A percentile compares a stretch with the other conserved stretches of the same genome.
These are phyloP conservation scores for Mythimna impura DNA, from an alignment of 2,888 invertebrate genomes.

Conservation along the genomic window DNA sequence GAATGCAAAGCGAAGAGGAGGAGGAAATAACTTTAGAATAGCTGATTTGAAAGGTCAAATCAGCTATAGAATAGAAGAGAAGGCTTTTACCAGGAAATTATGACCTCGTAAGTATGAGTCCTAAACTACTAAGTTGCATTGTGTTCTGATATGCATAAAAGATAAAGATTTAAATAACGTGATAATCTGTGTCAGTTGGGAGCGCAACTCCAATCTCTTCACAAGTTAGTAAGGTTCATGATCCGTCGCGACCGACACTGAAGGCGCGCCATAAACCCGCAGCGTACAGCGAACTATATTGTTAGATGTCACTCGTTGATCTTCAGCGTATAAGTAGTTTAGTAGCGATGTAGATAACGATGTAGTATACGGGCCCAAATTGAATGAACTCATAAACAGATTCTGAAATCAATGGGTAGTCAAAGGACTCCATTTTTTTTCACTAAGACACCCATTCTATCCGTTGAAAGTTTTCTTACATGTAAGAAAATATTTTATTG, in stretches of 20 bases:
- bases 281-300: background rate
- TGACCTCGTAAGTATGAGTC: background rate
- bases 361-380: no score
- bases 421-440: no score
- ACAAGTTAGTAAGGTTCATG: constrained; percentile 21
- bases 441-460: no score
- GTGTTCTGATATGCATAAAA: background rate
- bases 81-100: background rate
- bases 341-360: background rate
- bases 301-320: background rate
- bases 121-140: background rate
- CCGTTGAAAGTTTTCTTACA: no score
- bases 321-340: background rate
- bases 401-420: no score
- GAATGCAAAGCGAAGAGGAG: no score
- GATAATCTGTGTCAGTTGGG: background rate
- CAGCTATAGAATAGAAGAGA: no score
- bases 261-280: background rate
- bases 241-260: constrained; percentile 17
- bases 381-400: no score
- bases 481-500: no score
- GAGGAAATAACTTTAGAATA: background rate
- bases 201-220: background rate
- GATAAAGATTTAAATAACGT: background rate
- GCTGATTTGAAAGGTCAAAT: background rate